A percentile compares a stretch with the other conserved stretches of the same genome.
Evolutionary conservation across 1,140 invertebrate genomes (phyloP).

Genomic region (Episyrphus balteatus): DNA sequence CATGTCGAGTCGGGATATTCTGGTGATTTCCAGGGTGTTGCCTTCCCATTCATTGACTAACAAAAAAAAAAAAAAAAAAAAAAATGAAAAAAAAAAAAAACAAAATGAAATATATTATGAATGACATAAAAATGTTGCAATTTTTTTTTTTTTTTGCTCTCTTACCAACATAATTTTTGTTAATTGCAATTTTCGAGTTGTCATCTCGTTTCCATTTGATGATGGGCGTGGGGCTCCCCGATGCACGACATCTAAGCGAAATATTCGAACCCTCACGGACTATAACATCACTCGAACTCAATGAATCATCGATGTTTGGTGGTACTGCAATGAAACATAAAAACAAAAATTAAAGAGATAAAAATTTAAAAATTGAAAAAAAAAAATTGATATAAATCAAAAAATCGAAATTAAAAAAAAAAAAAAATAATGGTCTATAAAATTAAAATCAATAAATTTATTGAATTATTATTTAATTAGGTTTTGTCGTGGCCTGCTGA

Average conservation of each 20-base stretch:
- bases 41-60: constrained; percentile 73
- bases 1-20: constrained; percentile 81
- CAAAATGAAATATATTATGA: not conserved
- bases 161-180: constrained; percentile 67
- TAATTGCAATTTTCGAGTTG: constrained; percentile 69
- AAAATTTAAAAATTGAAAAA: constrained; percentile 3
- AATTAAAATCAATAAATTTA: no score
- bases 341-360: not conserved
- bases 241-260: constrained; percentile 73
- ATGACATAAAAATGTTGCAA: not conserved
- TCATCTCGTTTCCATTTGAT: constrained; percentile 89
- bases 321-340: constrained; percentile 62
- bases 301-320: constrained; percentile 80
- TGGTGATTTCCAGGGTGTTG: constrained; percentile 67
- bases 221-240: constrained; percentile 74
- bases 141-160: not conserved
- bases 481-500: no score
- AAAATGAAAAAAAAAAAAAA: not conserved
- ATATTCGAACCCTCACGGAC: constrained; percentile 87
- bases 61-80: not conserved
- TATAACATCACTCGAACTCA: constrained; percentile 83
- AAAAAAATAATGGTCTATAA: no score
- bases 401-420: no score
- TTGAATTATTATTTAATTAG: no score
- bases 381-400: no score